Conservation (phyloP, 2,113 vertebrate genomes). For the cat (Felis catus) region F.catus_Fca126_mat1.0 CM031417.1:132071001-132071500, state of each 20-base stretch:
- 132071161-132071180: background rate
- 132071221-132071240: background rate
- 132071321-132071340: background rate
- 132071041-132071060: background rate
- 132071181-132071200: background rate
- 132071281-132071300: background rate
- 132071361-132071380: constrained; percentile 23
- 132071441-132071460: background rate
- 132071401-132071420: background rate
- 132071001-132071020: constrained; percentile 80
- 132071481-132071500: background rate
- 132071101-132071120: background rate
- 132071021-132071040: constrained; percentile 37
- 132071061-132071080: background rate
- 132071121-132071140: background rate
- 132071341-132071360: background rate
- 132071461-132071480: background rate
- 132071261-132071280: background rate
- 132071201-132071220: background rate
- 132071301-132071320: background rate
- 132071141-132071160: background rate
- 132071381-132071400: background rate
- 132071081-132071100: background rate
- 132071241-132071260: background rate
- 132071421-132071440: background rate